Conservation (phyloP, 2,113 vertebrate genomes). For the Callipepla squamata region DNA sequence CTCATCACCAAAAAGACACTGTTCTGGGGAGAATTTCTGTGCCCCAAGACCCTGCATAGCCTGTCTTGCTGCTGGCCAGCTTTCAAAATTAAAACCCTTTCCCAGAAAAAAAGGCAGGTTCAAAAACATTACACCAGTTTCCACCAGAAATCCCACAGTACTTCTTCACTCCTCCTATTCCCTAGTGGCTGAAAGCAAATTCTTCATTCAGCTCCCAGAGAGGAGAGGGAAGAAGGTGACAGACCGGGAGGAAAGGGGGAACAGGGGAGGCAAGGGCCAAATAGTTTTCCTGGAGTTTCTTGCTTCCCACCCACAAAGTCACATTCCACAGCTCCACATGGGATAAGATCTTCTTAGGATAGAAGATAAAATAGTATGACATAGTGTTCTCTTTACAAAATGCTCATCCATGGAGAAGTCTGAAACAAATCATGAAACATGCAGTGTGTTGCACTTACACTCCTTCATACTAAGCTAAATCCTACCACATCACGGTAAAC, state of each 20-base stretch:
- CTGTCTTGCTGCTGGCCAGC: background rate
- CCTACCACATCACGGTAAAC: background rate
- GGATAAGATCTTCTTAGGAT: background rate
- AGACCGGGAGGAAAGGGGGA: constrained; percentile 25
- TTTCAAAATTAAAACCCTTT: background rate
- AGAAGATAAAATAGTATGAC: background rate
- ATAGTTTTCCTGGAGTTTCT: constrained; percentile 8
- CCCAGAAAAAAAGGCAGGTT: constrained; percentile 12
- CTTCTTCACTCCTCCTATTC: constrained; percentile 39
- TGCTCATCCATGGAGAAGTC: background rate
- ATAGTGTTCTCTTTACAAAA: background rate
- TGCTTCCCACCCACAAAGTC: constrained; percentile 51
- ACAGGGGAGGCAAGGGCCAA: constrained; percentile 25
- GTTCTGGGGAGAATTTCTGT: background rate
- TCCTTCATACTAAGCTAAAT: background rate
- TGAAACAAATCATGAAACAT: background rate
- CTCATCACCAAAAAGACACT: background rate
- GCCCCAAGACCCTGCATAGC: background rate
- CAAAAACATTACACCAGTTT: background rate
- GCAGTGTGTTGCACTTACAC: accelerated
- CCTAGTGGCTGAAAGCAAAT: constrained; percentile 29
- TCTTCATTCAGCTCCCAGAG: constrained; percentile 38
- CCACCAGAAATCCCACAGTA: constrained; percentile 40
- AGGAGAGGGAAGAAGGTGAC: constrained; percentile 21
- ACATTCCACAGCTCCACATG: constrained; percentile 40